Base-by-base conservation (phyloP, 2,113 vertebrate species). In the Gasterosteus nipponicus region DNA sequence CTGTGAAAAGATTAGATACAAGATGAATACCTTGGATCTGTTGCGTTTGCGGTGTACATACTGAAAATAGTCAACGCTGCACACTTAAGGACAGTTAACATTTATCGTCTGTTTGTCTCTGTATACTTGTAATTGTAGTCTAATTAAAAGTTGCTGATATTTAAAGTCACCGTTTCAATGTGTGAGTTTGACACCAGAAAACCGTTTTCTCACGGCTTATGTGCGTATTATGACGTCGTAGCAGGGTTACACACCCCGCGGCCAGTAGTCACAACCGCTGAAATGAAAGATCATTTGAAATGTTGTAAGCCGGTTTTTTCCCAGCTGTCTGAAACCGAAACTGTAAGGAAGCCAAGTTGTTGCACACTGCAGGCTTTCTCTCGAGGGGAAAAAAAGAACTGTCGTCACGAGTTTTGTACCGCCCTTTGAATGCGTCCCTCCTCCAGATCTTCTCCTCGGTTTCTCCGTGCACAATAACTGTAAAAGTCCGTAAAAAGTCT, bases 111-210 rank as follows among this genome's bases (percentile, higher is more conserved):
- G 75, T 87, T 67, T 91, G 86, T 90, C 79, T 85, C 62, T 89
- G 84, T 91, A 83, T 86, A 86, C 87, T 86, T 91, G 87, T 92
- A 58, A 77, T 33, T 78, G 88, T 87, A 85, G 88, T 19, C 26
- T n/a, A 49, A 93, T 86, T 90, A 93, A 93, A 91, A 77, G n/a
- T 63, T 63, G 73, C 51, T 77, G 31, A 53, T 88, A 87, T 91
- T 84, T 87, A 83, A 83, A 77, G 44, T 26, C 47, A 26, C 9
- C n/a, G 38, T 7, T 42, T 42, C 0, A 10, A 19, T 29, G n/a
- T 29, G 53, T 18, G 67, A 68, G 8, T 38, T 59, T 46, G 26
- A 42, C 12, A 18, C 7, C 33, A 35, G 33, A 35, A 35, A 35
- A 35, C 33, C 22, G 22, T 26, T 35, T 35, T 1, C 33, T 26